These are phyloP conservation scores for Linurgus olivaceus DNA, from an alignment of 2,797 vertebrate species.

Conservation along the genomic window DNA sequence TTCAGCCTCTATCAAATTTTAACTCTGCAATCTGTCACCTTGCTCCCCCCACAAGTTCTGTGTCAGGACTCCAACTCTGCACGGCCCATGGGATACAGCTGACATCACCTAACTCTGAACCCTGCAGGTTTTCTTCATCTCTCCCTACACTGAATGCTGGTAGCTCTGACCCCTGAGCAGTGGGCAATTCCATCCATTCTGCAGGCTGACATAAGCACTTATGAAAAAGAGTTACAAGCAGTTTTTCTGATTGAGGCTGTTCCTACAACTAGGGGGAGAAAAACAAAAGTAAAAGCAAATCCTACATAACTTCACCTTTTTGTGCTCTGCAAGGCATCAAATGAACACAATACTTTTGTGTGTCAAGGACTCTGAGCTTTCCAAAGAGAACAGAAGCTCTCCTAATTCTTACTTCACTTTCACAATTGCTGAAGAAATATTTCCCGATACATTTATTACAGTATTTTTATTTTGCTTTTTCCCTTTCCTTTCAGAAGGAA, in stretches of 20 bases:
- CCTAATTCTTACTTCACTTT: not conserved
- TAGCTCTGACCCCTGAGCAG: not conserved
- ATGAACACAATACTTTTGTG: not conserved
- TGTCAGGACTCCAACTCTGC: not conserved
- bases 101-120: not conserved
- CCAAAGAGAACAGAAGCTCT: not conserved
- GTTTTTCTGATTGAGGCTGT: not conserved
- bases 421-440: not conserved
- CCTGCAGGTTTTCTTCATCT: not conserved
- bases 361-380: not conserved
- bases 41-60: not conserved
- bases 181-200: not conserved
- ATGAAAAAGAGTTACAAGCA: not conserved
- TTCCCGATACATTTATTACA: not conserved
- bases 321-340: not conserved
- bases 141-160: not conserved
- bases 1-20: not conserved
- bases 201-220: not conserved
- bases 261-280: fast-evolving
- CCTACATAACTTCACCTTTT: not conserved
- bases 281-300: not conserved
- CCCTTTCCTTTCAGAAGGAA: not conserved
- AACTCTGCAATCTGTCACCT: not conserved
- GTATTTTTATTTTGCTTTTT: not conserved
- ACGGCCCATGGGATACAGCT: not conserved